A percentile compares a stretch with the other conserved stretches of the same genome.
Evolutionary conservation across 1,140 invertebrate species (phyloP).

Genomic region (Schmidtea mediterranea): DNA sequence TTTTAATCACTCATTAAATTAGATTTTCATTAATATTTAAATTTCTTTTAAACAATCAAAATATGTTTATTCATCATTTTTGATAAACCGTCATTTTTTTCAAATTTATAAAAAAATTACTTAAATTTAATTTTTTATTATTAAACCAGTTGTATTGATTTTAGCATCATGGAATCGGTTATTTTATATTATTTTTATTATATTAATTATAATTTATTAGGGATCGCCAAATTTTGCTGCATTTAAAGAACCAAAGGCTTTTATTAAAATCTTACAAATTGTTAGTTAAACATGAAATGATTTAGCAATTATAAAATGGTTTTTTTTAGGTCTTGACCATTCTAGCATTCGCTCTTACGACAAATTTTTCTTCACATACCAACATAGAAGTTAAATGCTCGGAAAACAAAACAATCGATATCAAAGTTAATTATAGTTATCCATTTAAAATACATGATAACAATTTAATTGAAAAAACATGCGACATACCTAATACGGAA

Average conservation of each 20-base stretch:
- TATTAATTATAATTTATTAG: too few relatives aligned
- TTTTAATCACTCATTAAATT: too few relatives aligned
- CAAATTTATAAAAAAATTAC: too few relatives aligned
- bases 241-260: conserved; percentile 30
- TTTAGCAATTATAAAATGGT: conserved; percentile 8
- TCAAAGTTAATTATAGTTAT: neutral
- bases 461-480: neutral
- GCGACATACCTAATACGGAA: neutral
- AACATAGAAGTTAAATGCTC: conserved; percentile 14
- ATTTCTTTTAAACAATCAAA: conserved; percentile 2
- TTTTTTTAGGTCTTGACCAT: conserved; percentile 31
- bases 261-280: conserved; percentile 34
- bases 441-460: conserved; percentile 5
- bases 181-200: too few relatives aligned
- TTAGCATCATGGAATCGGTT: too few relatives aligned
- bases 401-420: neutral
- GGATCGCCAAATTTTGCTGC: neutral
- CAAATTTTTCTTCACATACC: conserved; percentile 24
- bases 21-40: neutral
- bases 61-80: neutral
- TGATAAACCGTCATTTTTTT: too few relatives aligned
- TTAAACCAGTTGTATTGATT: too few relatives aligned
- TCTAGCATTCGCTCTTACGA: conserved; percentile 33
- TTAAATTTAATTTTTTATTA: too few relatives aligned
- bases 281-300: conserved; percentile 14